Evolutionary conservation across 1,140 invertebrate species (phyloP), one percentile per base, ranked within the genome.

Genomic region (Ctenoplectra terminalis): DNA sequence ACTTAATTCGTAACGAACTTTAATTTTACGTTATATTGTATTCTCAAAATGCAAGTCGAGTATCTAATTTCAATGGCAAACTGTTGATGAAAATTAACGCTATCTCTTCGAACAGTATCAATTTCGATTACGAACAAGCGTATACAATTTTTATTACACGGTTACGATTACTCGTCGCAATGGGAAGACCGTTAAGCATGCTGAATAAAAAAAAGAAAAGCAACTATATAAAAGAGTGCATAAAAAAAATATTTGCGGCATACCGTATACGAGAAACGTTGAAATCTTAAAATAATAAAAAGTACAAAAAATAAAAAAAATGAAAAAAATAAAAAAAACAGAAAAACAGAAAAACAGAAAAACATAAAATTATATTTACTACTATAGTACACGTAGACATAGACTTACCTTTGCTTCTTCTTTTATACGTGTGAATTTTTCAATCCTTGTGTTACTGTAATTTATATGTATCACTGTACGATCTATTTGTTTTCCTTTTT

Each of bases 1-100:
- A 80, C 58, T 61, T 20, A 29, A 40, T 63, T 48, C 43, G n/a
- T n/a, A n/a, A n/a, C n/a, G n/a, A 8, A 48, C n/a, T n/a, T n/a
- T n/a, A n/a, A 7, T 56, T 17, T 7, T 50, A 64, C 20, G 11
- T 17, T n/a, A 15, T 26, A 20, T 17, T 13, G 11, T 3, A 29
- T 31, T 15, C 3, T 43, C 20, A 11, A 9, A 1, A 46, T 13
- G 15, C 34, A 40, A 31, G 46, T 9, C 11, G 1, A 70, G 40
- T 48, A 78, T 78, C 54, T 23, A 48, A 81, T 84, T 84, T 84
- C 31, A 69, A 81, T 58, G 58, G 69, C 67, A 69, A 23, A 2
- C 52, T 1, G 37, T 17, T 34, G n/a, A 46, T 75, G 60, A 60
- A 54, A 73, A 15, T 46, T 29, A 34, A 77, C 2, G 20, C 46